phyloP scores from a whole-genome alignment of 1,140 invertebrate species.

The Dreissena polymorpha region DNA sequence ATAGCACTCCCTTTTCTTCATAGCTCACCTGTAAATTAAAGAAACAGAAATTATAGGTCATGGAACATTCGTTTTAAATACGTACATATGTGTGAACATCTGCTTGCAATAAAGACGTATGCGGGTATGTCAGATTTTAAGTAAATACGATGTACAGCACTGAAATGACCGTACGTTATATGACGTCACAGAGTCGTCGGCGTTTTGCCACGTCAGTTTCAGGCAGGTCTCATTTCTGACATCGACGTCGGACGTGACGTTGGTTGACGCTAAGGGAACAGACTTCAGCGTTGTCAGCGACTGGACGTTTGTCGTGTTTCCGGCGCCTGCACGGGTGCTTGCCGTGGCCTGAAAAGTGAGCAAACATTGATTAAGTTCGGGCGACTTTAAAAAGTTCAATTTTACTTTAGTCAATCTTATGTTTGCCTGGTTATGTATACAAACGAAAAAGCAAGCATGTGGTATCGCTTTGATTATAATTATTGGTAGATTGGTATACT shows the following conservation, averaged over 20 bases:
- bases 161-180: neutral
- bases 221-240: slow-evolving; percentile 68
- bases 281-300: slow-evolving; percentile 56
- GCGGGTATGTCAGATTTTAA: neutral
- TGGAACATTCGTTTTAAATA: neutral
- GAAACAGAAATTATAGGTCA: slow-evolving; percentile 8
- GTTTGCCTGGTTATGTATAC: too few relatives aligned
- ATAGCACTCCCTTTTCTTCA: neutral
- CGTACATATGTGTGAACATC: neutral
- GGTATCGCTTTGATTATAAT: too few relatives aligned
- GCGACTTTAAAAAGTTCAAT: too few relatives aligned
- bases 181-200: slow-evolving; percentile 29
- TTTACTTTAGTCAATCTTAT: too few relatives aligned
- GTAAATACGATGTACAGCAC: neutral
- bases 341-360: slow-evolving; percentile 63
- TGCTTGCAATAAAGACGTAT: neutral
- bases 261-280: slow-evolving; percentile 56
- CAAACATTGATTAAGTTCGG: too few relatives aligned
- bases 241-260: slow-evolving; percentile 44
- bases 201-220: slow-evolving; percentile 64
- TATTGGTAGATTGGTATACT: too few relatives aligned
- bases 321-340: slow-evolving; percentile 61
- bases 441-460: too few relatives aligned
- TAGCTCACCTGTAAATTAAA: slow-evolving; percentile 27
- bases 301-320: slow-evolving; percentile 52